Percentiles rank a stretch among this genome's conserved stretches.
Conservation (phyloP, 2,888 invertebrate species). For the Pinctada fucata region DNA sequence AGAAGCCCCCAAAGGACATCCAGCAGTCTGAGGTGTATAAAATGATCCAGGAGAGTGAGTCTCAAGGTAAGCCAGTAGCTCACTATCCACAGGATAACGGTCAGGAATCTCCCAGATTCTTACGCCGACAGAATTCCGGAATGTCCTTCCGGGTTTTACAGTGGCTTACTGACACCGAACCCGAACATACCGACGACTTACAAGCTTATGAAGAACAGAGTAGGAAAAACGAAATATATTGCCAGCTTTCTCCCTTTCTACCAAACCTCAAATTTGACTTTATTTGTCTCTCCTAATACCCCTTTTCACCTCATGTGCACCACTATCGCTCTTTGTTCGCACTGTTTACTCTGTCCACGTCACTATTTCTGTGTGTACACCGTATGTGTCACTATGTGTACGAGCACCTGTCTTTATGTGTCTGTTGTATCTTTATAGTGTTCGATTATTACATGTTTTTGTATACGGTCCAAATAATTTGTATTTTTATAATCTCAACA, state of each 20-base stretch:
- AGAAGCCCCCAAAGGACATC: conserved; percentile 58
- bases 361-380: too few species aligned
- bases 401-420: too few species aligned
- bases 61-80: conserved; percentile 52
- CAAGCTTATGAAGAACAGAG: conserved; percentile 39
- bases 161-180: conserved; percentile 69
- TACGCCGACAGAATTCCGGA: conserved; percentile 59
- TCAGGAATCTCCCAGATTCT: conserved; percentile 44
- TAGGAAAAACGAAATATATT: conserved; percentile 36
- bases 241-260: conserved; percentile 5
- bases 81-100: conserved; percentile 9
- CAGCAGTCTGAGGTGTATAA: conserved; percentile 69
- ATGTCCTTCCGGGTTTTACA: conserved; percentile 69
- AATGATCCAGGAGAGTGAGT: conserved; percentile 71
- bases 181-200: conserved; percentile 35
- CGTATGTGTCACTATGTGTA: too few species aligned
- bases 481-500: too few species aligned
- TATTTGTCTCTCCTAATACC: not conserved
- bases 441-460: too few species aligned
- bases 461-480: too few species aligned
- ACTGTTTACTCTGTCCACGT: too few species aligned
- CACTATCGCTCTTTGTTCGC: too few species aligned
- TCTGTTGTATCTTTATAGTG: too few species aligned
- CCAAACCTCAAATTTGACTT: not conserved
- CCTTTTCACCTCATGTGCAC: not conserved